These are phyloP conservation scores for Phyllostomus hastatus DNA, from an alignment of 2,113 vertebrate species.

Conservation along the genomic window DNA sequence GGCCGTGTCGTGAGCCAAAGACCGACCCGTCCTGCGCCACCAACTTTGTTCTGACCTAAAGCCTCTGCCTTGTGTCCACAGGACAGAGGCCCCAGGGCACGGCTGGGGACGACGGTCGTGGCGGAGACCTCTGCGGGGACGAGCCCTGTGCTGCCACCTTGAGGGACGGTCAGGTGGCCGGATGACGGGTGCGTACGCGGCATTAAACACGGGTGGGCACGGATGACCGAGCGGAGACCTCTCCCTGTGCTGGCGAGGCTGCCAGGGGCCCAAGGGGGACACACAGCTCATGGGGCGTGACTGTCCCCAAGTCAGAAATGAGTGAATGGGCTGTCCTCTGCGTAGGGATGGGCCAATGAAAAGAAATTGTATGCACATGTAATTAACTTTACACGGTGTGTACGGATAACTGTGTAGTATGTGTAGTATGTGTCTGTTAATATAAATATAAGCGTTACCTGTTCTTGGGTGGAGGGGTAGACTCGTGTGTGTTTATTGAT, in stretches of 20 bases:
- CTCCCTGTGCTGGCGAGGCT: background rate
- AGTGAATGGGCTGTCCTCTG: background rate
- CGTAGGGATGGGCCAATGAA: background rate
- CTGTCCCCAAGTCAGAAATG: background rate
- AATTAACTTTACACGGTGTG: background rate
- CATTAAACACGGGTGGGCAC: background rate
- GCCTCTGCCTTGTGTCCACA: background rate
- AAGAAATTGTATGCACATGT: background rate
- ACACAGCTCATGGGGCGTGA: background rate
- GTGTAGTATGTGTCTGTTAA: background rate
- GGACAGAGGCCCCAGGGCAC: background rate
- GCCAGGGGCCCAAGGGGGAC: background rate
- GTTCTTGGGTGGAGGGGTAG: background rate
- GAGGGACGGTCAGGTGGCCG: background rate
- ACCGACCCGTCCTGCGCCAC: too few species aligned
- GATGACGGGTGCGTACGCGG: background rate
- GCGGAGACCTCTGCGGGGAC: background rate
- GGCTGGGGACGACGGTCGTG: background rate
- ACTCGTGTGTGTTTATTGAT: background rate
- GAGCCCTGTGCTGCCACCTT: background rate
- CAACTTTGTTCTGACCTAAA: background rate
- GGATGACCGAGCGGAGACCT: background rate
- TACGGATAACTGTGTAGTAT: background rate
- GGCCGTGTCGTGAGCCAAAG: background rate
- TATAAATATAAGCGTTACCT: background rate